These are phyloP conservation scores for Marasmarcha lunaedactyla DNA, from an alignment of 2,888 invertebrate genomes.

Conservation along the genomic window DNA sequence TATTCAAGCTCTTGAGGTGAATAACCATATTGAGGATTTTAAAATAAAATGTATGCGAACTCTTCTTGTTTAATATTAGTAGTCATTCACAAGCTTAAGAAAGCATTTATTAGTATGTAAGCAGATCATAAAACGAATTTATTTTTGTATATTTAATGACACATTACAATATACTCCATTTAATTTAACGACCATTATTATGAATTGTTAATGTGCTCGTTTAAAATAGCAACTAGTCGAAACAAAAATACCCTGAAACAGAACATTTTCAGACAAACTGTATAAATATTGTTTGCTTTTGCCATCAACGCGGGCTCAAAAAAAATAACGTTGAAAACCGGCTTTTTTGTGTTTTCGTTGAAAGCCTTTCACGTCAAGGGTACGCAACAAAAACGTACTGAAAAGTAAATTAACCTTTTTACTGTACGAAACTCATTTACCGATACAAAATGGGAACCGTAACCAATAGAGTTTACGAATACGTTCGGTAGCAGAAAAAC, in stretches of 20 bases:
- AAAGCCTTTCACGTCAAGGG: conserved; percentile 29
- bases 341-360: conserved; percentile 16
- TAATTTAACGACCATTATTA: not conserved
- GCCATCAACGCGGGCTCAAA: too few relatives aligned
- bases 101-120: too few relatives aligned
- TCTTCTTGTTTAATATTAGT: too few relatives aligned
- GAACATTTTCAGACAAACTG: too few relatives aligned
- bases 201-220: not conserved
- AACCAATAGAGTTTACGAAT: conserved; percentile 33
- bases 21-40: too few relatives aligned
- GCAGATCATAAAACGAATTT: not conserved
- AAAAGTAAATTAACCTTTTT: conserved; percentile 57
- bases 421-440: conserved; percentile 57
- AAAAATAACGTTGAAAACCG: too few relatives aligned
- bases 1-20: too few relatives aligned
- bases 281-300: too few relatives aligned
- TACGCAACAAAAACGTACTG: conserved; percentile 36
- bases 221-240: too few relatives aligned
- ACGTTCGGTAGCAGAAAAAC: not conserved
- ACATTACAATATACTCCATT: conserved; percentile 1
- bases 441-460: conserved; percentile 51
- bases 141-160: conserved; percentile 1
- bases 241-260: too few relatives aligned
- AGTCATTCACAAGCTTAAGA: too few relatives aligned
- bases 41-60: too few relatives aligned